Percentiles rank a stretch among this genome's conserved stretches.
Evolutionary conservation across 1,140 invertebrate species (phyloP).

Genomic region (Brachionus asplanchnoidis): DNA sequence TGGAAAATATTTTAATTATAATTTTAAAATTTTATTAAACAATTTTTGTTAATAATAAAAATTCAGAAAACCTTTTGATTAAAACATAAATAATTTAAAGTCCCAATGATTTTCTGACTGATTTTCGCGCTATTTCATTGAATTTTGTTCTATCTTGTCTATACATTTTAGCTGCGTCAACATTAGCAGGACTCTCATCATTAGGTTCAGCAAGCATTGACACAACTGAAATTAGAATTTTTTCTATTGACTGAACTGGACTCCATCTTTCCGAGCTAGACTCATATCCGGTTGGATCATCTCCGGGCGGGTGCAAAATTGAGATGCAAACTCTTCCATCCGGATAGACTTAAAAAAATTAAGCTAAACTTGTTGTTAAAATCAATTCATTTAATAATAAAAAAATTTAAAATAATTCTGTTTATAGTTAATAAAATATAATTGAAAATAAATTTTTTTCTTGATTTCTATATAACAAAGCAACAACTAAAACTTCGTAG

Average conservation of each 20-base stretch:
- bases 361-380: background rate
- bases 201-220: constrained; percentile 99
- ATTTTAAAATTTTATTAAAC: background rate
- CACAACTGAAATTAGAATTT: constrained; percentile 94
- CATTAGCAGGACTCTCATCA: constrained; percentile 97
- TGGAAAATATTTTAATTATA: background rate
- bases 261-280: constrained; percentile 94
- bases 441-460: too few relatives aligned
- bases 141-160: constrained; percentile 88
- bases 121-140: constrained; percentile 80
- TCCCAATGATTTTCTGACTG: constrained; percentile 59
- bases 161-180: constrained; percentile 99
- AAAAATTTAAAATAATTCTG: background rate
- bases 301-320: constrained; percentile 96
- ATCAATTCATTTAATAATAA: background rate
- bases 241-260: constrained; percentile 97
- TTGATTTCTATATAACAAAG: too few relatives aligned
- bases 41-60: background rate
- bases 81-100: background rate
- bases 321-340: constrained; percentile 98
- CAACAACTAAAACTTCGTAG: too few relatives aligned
- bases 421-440: too few relatives aligned
- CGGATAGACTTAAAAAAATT: constrained; percentile 68
- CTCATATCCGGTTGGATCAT: constrained; percentile 97
- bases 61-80: background rate